Evolutionary conservation across 2,888 invertebrate genomes (phyloP).

Genomic region (Orgyia antiqua): DNA sequence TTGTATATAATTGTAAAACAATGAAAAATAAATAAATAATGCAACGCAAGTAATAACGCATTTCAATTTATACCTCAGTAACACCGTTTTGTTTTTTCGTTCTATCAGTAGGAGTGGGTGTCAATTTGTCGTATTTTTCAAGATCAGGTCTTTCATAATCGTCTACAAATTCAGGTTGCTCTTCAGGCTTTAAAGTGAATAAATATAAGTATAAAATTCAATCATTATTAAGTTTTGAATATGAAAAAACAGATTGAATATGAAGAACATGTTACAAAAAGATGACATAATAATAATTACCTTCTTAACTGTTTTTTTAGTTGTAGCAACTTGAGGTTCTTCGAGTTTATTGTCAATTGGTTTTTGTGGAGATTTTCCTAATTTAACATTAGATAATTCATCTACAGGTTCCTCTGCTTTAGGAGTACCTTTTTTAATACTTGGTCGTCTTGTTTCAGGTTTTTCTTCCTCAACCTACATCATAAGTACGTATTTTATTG

Average conservation of each 20-base stretch:
- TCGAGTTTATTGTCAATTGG: slow-evolving; percentile 53
- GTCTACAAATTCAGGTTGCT: slow-evolving; percentile 77
- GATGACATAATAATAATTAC: too few species aligned
- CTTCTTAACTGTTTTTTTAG: slow-evolving; percentile 58
- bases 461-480: slow-evolving; percentile 55
- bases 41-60: neutral
- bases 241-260: too few species aligned
- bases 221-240: neutral
- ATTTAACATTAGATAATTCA: slow-evolving; percentile 61
- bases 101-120: slow-evolving; percentile 61
- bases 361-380: slow-evolving; percentile 57
- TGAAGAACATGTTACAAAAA: too few species aligned
- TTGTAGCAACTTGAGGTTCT: slow-evolving; percentile 59
- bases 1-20: slow-evolving; percentile 2
- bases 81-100: slow-evolving; percentile 67
- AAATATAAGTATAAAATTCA: neutral
- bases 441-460: slow-evolving; percentile 46
- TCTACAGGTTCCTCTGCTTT: slow-evolving; percentile 65
- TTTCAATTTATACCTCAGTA: slow-evolving; percentile 45
- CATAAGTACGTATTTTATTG: slow-evolving; percentile 1
- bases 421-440: slow-evolving; percentile 63
- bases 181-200: slow-evolving; percentile 49
- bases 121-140: slow-evolving; percentile 82
- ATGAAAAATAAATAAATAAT: neutral
- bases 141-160: slow-evolving; percentile 87